Evolutionary conservation across 2,888 invertebrate genomes (phyloP).

Genomic region (Drosophila lutescens): DNA sequence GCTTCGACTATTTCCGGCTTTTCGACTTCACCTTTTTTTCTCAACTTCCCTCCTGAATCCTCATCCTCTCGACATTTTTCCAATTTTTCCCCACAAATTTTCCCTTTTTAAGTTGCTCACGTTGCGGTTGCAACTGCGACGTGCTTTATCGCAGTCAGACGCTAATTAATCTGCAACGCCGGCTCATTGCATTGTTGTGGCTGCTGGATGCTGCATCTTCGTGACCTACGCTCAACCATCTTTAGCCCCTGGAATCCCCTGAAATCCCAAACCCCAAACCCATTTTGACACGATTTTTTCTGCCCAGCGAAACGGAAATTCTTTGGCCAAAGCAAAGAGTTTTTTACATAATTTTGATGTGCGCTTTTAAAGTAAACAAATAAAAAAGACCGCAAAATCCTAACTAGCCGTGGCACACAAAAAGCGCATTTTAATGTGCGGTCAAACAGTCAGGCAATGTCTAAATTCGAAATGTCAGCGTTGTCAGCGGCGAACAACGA

Average conservation of each 20-base stretch:
- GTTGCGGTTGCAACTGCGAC: slow-evolving; percentile 52
- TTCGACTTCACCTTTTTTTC: neutral
- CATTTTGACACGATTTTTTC: slow-evolving; percentile 61
- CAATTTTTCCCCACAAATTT: slow-evolving; percentile 2
- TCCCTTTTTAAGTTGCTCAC: slow-evolving; percentile 29
- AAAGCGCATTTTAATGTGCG: slow-evolving; percentile 72
- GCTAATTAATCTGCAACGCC: slow-evolving; percentile 75
- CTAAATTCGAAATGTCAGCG: slow-evolving; percentile 76
- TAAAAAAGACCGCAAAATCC: slow-evolving; percentile 16
- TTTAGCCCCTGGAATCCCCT: neutral
- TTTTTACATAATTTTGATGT: slow-evolving; percentile 64
- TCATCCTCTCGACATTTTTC: neutral
- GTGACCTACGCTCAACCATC: slow-evolving; percentile 44
- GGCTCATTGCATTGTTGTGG: slow-evolving; percentile 51
- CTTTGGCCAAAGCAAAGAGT: slow-evolving; percentile 36
- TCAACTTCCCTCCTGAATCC: neutral
- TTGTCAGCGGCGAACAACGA: slow-evolving; percentile 68
- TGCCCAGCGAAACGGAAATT: slow-evolving; percentile 60
- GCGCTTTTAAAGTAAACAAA: neutral
- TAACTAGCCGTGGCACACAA: slow-evolving; percentile 66
- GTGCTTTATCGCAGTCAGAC: slow-evolving; percentile 69
- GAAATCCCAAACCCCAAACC: neutral
- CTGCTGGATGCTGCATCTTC: slow-evolving; percentile 57
- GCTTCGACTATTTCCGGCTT: slow-evolving; percentile 1
- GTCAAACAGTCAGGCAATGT: slow-evolving; percentile 76